These are phyloP conservation scores for Sebastes oblongus DNA, from an alignment of 2,797 vertebrate species.

Conservation along the genomic window DNA sequence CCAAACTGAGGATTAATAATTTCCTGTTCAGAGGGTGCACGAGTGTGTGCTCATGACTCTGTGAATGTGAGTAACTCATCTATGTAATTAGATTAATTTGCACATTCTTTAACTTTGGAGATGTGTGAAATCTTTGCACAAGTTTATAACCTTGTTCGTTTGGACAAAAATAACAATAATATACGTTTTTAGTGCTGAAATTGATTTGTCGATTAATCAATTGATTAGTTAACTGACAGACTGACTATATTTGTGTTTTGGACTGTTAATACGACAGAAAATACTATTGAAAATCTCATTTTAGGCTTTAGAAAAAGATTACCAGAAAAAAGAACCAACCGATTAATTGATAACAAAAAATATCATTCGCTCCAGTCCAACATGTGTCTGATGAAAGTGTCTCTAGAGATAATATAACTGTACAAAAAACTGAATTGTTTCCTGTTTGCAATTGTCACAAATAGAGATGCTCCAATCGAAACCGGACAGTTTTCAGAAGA, in stretches of 20 bases:
- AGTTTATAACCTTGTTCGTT: background rate
- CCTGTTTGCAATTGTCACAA: background rate
- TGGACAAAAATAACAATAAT: background rate
- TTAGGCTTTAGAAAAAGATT: background rate
- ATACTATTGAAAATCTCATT: background rate
- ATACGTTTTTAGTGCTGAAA: background rate
- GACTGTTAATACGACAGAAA: background rate
- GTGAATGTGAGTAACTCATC: background rate
- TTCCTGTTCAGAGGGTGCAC: constrained; percentile 17
- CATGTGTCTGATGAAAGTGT: too few species aligned
- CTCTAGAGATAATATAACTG: background rate
- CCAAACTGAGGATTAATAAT: constrained; percentile 64
- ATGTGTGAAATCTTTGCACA: background rate
- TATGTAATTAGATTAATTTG: constrained; percentile 29
- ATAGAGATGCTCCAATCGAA: background rate
- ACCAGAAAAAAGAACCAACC: background rate
- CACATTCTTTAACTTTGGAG: constrained; percentile 2
- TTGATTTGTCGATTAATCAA: background rate
- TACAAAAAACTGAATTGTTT: background rate
- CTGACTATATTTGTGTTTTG: background rate
- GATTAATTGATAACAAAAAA: background rate
- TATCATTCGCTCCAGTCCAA: too few species aligned
- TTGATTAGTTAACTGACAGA: background rate
- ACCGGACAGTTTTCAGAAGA: too few species aligned
- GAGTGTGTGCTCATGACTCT: constrained; percentile 1